phyloP scores from a whole-genome alignment of 2,113 vertebrate genomes.

The Gallinago undulata region DNA sequence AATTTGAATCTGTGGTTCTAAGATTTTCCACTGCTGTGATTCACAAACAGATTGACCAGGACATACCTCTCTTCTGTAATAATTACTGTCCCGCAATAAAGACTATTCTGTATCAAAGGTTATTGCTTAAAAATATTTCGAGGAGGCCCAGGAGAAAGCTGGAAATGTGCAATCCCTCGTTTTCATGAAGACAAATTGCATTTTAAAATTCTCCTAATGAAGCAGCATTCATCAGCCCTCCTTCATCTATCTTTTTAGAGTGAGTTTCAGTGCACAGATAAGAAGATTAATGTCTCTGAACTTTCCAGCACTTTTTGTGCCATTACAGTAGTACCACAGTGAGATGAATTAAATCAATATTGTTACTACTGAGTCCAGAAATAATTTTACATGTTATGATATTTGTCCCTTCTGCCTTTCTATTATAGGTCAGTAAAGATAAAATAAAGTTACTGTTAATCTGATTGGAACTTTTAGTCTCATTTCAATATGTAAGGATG shows the following conservation, averaged over 20 bases:
- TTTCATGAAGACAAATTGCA: slow-evolving; percentile 79
- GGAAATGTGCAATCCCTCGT: slow-evolving; percentile 71
- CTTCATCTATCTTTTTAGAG: slow-evolving; percentile 75
- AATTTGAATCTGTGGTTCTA: background rate
- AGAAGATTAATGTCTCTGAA: slow-evolving; percentile 78
- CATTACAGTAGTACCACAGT: slow-evolving; percentile 30
- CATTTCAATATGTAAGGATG: background rate
- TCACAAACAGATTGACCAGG: slow-evolving; percentile 25
- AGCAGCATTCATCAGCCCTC: slow-evolving; percentile 74
- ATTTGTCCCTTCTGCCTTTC: slow-evolving; percentile 23
- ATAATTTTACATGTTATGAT: slow-evolving; percentile 49
- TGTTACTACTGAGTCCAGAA: slow-evolving; percentile 51
- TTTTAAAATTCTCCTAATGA: slow-evolving; percentile 82
- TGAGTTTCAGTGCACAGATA: slow-evolving; percentile 71
- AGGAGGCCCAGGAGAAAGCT: slow-evolving; percentile 55
- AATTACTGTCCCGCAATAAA: slow-evolving; percentile 16
- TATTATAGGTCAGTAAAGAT: background rate
- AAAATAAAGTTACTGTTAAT: background rate
- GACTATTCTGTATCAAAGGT: slow-evolving; percentile 51
- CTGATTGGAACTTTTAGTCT: background rate
- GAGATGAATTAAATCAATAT: slow-evolving; percentile 64
- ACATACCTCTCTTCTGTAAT: background rate
- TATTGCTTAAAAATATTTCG: slow-evolving; percentile 68
- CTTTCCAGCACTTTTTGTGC: slow-evolving; percentile 69
- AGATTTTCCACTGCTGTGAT: background rate